Percentiles rank a stretch among this genome's conserved stretches.
Evolutionary conservation across 2,888 invertebrate species (phyloP).

Genomic region (Mesorhabditis belari): DNA sequence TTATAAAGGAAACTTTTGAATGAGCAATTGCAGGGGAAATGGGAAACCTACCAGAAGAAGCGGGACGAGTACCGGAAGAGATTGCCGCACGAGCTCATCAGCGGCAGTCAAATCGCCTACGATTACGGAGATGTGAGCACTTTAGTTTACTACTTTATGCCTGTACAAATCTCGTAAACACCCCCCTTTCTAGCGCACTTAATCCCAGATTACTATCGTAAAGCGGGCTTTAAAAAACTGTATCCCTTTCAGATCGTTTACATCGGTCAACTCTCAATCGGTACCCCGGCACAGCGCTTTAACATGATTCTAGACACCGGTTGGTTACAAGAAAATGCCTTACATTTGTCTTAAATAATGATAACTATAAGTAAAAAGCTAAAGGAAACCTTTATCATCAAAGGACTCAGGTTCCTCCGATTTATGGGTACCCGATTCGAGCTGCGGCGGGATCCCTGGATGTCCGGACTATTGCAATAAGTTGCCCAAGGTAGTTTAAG

Average conservation of each 20-base stretch:
- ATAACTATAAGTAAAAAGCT: no score
- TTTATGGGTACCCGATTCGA: neutral
- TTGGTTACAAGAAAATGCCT: no score
- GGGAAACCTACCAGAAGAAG: neutral
- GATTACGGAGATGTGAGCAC: neutral
- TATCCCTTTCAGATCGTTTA: neutral
- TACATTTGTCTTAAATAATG: no score
- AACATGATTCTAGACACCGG: neutral
- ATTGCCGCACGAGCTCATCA: neutral
- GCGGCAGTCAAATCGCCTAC: neutral
- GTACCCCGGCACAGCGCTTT: neutral
- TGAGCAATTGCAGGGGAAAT: neutral
- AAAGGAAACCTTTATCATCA: no score
- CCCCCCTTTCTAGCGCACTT: no score
- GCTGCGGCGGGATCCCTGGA: conserved; percentile 5
- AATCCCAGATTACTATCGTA: no score
- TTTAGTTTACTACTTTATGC: neutral
- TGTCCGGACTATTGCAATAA: conserved; percentile 7
- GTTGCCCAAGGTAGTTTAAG: neutral
- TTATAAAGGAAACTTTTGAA: no score
- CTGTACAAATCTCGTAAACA: no score
- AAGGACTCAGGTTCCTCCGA: neutral
- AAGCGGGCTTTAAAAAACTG: neutral
- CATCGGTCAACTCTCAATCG: neutral
- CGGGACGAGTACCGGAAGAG: neutral